Percentiles rank a stretch among this genome's conserved stretches.
Evolutionary conservation across 2,113 vertebrate genomes (phyloP).

Genomic region (Trinectes maculatus): DNA sequence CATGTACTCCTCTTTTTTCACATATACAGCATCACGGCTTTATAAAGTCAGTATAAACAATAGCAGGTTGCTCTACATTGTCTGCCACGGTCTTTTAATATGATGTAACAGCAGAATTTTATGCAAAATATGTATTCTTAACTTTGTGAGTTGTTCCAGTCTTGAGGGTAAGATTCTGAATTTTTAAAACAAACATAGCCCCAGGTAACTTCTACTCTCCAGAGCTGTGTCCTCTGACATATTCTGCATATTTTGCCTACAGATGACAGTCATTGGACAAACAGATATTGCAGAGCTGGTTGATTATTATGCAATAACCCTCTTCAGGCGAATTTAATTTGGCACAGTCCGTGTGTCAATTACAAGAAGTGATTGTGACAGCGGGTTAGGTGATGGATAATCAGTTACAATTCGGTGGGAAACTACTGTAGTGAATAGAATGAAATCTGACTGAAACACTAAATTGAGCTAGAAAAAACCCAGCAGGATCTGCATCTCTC

Average conservation of each 20-base stretch:
- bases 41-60: neutral
- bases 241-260: constrained; percentile 15
- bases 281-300: constrained; percentile 7
- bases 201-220: constrained; percentile 9
- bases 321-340: constrained; percentile 26
- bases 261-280: neutral
- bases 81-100: neutral
- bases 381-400: neutral
- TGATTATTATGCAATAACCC: constrained; percentile 28
- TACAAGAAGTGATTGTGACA: constrained; percentile 20
- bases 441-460: constrained; percentile 12
- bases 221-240: constrained; percentile 28
- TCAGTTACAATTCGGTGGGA: constrained; percentile 16
- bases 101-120: neutral
- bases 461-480: neutral
- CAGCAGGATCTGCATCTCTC: neutral
- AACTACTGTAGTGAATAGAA: neutral
- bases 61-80: neutral
- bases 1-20: no score
- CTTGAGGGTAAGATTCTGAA: neutral
- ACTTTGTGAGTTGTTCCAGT: fast-evolving
- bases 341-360: constrained; percentile 22
- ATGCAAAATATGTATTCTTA: neutral
- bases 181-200: constrained; percentile 10
- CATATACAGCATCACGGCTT: neutral